A percentile compares a stretch with the other conserved stretches of the same genome.
Conservation (phyloP, 2,888 invertebrate species). For the Tenthredo mesomela region DNA sequence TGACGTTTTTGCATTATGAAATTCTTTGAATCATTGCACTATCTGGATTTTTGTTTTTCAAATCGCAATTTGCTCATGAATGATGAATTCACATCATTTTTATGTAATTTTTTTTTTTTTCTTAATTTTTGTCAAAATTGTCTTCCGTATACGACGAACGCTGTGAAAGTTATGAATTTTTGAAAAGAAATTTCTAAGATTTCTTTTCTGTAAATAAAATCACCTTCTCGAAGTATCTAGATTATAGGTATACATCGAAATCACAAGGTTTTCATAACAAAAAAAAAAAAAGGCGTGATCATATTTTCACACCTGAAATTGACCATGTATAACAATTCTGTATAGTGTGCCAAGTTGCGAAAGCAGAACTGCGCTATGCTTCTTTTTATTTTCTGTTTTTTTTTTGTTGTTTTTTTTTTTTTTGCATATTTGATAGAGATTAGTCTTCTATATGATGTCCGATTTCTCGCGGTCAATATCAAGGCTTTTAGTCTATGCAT, state of each 20-base stretch:
- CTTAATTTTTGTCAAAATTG: neutral
- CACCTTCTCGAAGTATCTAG: neutral
- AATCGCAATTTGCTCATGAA: neutral
- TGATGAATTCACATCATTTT: neutral
- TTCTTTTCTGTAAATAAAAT: neutral
- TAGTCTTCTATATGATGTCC: slow-evolving; percentile 11
- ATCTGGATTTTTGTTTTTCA: neutral
- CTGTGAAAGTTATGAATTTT: neutral
- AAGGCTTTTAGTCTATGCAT: slow-evolving; percentile 16
- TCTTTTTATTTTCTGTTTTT: no score
- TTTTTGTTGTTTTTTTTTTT: no score
- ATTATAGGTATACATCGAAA: neutral
- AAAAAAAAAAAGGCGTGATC: neutral
- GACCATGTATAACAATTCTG: neutral
- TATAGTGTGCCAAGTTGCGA: slow-evolving; percentile 20
- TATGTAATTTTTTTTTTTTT: no score
- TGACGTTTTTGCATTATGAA: neutral
- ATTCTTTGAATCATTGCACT: neutral
- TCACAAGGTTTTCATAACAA: neutral
- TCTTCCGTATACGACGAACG: neutral
- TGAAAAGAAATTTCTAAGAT: neutral
- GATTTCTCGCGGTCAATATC: slow-evolving; percentile 50
- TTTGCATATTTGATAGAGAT: slow-evolving; percentile 33
- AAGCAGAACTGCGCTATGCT: slow-evolving; percentile 34
- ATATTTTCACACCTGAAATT: neutral